Conservation (phyloP, 1,140 invertebrate genomes). For the Drosophila kohkoa region DNA sequence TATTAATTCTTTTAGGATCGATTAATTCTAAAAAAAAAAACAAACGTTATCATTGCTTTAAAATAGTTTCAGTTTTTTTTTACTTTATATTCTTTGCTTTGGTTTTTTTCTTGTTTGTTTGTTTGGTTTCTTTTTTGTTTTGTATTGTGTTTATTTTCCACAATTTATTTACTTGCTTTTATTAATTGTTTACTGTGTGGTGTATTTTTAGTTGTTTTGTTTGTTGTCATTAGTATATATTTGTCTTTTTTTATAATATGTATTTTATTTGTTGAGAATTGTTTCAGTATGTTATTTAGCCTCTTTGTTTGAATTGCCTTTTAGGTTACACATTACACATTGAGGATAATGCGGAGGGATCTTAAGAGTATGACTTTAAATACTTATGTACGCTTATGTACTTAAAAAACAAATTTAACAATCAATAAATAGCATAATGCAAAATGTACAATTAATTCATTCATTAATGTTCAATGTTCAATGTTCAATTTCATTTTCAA, state of each 20-base stretch:
- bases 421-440: constrained; percentile 26
- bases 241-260: constrained; percentile 13
- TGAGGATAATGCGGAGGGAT: constrained; percentile 44
- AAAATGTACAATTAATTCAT: constrained; percentile 25
- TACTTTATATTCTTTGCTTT: constrained; percentile 18
- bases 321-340: constrained; percentile 32
- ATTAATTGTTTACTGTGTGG: constrained; percentile 27
- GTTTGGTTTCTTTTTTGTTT: constrained; percentile 31
- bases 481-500: neutral
- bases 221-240: constrained; percentile 12
- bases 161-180: constrained; percentile 30
- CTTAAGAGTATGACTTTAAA: constrained; percentile 54
- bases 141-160: neutral
- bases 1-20: constrained; percentile 47
- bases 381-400: constrained; percentile 25
- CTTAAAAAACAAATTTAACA: constrained; percentile 60
- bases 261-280: constrained; percentile 7
- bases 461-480: constrained; percentile 7
- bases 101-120: neutral
- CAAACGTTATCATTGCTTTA: constrained; percentile 68
- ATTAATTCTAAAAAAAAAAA: constrained; percentile 62
- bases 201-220: constrained; percentile 12
- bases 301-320: constrained; percentile 53
- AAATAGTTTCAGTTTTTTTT: constrained; percentile 62
- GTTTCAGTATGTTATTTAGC: constrained; percentile 24